Evolutionary conservation across 2,113 vertebrate genomes (phyloP).

Genomic region (Corythaeola cristata): DNA sequence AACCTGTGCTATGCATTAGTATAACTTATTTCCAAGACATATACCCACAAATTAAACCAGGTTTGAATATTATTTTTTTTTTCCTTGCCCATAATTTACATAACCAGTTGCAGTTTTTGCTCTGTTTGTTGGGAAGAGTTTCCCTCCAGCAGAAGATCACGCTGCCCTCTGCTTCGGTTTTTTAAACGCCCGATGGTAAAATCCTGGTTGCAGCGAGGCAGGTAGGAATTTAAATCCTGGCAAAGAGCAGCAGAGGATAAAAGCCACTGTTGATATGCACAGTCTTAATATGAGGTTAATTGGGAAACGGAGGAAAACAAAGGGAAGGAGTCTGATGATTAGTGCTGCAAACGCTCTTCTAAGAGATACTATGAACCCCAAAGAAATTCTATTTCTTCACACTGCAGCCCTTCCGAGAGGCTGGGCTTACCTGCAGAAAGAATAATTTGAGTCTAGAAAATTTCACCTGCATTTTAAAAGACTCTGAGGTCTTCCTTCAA

Average conservation of each 20-base stretch:
- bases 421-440: not conserved
- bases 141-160: not conserved
- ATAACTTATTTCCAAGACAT: not conserved
- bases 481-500: not conserved
- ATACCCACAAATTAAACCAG: conserved; percentile 15
- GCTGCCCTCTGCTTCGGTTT: not conserved
- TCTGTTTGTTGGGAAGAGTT: not conserved
- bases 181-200: fast-evolving
- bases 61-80: not conserved
- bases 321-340: not conserved
- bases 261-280: not conserved
- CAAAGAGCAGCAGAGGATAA: not conserved
- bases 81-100: conserved; percentile 10
- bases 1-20: not conserved
- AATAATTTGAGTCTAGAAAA: too few species aligned
- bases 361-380: not conserved
- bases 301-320: not conserved
- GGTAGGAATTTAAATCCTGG: not conserved
- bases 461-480: not conserved
- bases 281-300: not conserved
- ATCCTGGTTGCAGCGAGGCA: fast-evolving
- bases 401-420: not conserved
- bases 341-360: not conserved
- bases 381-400: not conserved
- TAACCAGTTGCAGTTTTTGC: not conserved